These are phyloP conservation scores for Polypterus bichir DNA, from an alignment of 2,113 vertebrate species.

Conservation along the genomic window DNA sequence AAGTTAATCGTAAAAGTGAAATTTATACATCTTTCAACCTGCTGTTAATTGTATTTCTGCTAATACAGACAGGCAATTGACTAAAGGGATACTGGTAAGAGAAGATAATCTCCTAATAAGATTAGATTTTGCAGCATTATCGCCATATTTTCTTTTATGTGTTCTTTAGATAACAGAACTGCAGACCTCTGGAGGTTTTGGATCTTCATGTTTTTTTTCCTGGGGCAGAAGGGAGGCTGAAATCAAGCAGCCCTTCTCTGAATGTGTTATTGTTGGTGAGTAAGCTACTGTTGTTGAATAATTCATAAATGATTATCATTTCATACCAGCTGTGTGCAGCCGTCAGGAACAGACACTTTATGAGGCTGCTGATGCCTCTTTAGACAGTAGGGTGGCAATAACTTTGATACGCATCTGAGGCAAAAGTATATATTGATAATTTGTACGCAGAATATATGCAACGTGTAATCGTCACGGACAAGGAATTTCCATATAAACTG, in stretches of 20 bases:
- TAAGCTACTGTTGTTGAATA: constrained; percentile 11
- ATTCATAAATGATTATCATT: constrained; percentile 16
- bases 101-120: constrained; percentile 10
- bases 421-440: too few species aligned
- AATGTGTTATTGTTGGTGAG: not conserved
- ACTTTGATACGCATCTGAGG: too few species aligned
- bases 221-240: not conserved
- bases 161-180: not conserved
- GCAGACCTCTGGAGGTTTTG: not conserved
- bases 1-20: too few species aligned
- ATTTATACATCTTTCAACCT: too few species aligned
- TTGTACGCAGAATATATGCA: too few species aligned
- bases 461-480: too few species aligned
- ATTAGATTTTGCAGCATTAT: constrained; percentile 7
- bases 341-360: constrained; percentile 1
- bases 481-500: too few species aligned
- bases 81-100: not conserved
- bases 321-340: constrained; percentile 6
- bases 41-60: constrained; percentile 6
- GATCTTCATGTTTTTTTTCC: not conserved
- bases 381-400: not conserved
- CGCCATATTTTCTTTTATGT: constrained; percentile 1
- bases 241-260: constrained; percentile 8
- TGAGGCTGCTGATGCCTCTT: not conserved
- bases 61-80: not conserved